Conservation (phyloP, 23 tunicate genomes). For the Aplidium turbinatum region DNA sequence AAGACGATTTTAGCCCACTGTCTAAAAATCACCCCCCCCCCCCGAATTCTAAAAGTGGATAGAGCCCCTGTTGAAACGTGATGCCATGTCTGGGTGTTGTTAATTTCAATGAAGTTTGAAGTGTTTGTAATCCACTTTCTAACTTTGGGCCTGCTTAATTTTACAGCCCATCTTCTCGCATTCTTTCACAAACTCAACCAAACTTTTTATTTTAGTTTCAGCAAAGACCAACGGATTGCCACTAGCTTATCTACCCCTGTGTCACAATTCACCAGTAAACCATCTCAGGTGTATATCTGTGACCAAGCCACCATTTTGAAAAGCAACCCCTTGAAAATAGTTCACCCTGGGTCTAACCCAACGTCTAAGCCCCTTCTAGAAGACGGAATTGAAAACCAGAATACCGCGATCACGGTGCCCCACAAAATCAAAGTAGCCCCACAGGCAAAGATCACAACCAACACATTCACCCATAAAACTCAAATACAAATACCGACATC, state of each 20-base stretch:
- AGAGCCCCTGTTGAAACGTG: too few species aligned
- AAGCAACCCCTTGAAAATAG: background rate
- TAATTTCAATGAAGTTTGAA: too few species aligned
- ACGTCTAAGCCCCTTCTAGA: constrained; percentile 28
- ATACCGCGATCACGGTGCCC: constrained; percentile 27
- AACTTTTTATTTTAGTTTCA: constrained; percentile 25
- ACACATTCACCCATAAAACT: constrained; percentile 75
- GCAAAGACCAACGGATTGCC: constrained; percentile 36
- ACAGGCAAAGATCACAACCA: constrained; percentile 39
- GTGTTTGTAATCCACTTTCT: too few species aligned
- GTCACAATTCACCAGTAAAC: background rate
- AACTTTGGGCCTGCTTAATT: too few species aligned
- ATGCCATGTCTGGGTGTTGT: too few species aligned
- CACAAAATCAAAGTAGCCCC: constrained; percentile 51
- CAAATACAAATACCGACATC: constrained; percentile 91
- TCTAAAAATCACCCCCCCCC: too few species aligned
- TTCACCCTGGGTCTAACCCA: background rate
- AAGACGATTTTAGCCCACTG: too few species aligned
- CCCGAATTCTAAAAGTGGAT: too few species aligned
- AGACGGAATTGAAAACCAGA: constrained; percentile 30
- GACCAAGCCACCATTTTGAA: constrained; percentile 23
- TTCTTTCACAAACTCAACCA: too few species aligned
- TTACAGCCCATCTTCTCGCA: too few species aligned
- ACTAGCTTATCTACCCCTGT: background rate
- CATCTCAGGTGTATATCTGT: constrained; percentile 20